Evolutionary conservation across 2,797 vertebrate genomes (phyloP).

Genomic region (Apodemus agrarius): DNA sequence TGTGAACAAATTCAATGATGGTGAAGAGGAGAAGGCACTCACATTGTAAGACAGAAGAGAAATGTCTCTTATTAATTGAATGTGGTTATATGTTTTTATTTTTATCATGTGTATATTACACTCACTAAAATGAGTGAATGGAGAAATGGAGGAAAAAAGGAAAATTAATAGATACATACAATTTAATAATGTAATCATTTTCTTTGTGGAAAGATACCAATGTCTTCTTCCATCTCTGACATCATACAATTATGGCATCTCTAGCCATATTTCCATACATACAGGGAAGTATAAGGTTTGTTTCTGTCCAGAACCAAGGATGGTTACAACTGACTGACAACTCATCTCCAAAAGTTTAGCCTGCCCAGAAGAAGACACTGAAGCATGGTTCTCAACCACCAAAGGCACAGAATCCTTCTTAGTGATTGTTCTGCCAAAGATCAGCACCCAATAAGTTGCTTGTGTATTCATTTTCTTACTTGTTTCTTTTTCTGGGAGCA

Average conservation of each 20-base stretch:
- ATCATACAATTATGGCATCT: background rate
- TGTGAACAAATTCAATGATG: background rate
- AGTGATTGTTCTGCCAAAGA: background rate
- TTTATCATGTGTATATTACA: background rate
- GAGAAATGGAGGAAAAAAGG: background rate
- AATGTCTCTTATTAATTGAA: background rate
- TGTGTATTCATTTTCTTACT: background rate
- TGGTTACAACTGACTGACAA: background rate
- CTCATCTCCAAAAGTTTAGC: background rate
- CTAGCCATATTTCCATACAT: too few species aligned
- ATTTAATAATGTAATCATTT: background rate
- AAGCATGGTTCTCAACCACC: background rate
- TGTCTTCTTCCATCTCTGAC: background rate
- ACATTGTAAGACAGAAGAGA: background rate
- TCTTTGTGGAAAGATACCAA: background rate
- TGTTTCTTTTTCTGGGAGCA: background rate
- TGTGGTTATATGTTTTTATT: background rate
- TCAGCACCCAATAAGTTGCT: background rate
- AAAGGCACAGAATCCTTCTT: background rate
- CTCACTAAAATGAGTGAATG: background rate
- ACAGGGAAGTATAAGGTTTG: background rate
- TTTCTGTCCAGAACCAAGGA: background rate
- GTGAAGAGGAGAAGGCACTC: background rate
- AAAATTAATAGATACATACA: background rate
- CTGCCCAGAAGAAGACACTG: background rate